Evolutionary conservation across 2,113 vertebrate genomes (phyloP).

Genomic region (Oophaga pumilio): DNA sequence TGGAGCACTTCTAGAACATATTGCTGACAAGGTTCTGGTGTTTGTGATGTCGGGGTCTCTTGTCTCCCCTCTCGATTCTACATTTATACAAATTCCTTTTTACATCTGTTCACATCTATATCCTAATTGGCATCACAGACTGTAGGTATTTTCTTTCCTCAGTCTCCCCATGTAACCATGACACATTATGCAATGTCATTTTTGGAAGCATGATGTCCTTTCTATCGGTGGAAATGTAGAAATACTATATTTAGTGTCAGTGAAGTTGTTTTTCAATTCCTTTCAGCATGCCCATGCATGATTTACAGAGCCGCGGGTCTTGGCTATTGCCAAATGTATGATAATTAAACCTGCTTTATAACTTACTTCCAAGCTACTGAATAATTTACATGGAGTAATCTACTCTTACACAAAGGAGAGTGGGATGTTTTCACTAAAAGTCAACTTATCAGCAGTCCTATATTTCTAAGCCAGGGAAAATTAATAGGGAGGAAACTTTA

Average conservation of each 20-base stretch:
- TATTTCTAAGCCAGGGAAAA: neutral
- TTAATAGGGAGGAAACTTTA: neutral
- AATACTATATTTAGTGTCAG: constrained; percentile 19
- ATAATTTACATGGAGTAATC: constrained; percentile 36
- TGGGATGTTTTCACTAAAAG: neutral
- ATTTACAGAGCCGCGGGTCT: constrained; percentile 11
- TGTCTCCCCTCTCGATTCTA: neutral
- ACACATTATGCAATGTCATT: neutral
- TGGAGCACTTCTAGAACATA: too few relatives aligned
- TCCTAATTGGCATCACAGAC: neutral
- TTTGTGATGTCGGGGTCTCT: neutral
- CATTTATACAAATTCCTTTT: too few relatives aligned
- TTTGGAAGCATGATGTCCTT: neutral
- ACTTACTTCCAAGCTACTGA: constrained; percentile 24
- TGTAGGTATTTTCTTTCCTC: neutral
- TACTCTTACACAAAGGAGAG: constrained; percentile 11
- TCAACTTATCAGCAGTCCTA: neutral
- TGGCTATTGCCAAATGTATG: constrained; percentile 35
- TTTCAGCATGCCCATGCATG: constrained; percentile 50
- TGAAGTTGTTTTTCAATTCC: constrained; percentile 28
- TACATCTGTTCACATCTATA: neutral
- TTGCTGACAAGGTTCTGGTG: too few relatives aligned
- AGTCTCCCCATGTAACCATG: neutral
- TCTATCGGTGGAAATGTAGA: neutral
- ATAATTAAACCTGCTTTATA: constrained; percentile 50